These are phyloP conservation scores for Calameuta filiformis DNA, from an alignment of 2,888 invertebrate genomes.

Conservation along the genomic window DNA sequence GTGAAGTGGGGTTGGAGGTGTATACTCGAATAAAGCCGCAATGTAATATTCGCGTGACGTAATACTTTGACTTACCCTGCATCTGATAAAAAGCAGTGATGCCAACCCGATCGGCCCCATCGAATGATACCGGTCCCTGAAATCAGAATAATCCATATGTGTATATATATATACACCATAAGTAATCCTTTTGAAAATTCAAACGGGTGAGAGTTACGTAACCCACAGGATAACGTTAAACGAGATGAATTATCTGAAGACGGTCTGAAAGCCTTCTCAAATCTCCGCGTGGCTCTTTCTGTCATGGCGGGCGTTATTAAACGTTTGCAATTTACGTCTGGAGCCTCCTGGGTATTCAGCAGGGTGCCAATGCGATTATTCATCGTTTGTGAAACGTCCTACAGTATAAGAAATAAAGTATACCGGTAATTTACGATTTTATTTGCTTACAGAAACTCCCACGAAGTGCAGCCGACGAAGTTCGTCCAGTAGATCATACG, in stretches of 20 bases:
- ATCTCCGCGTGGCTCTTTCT: neutral
- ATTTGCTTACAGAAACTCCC: conserved; percentile 84
- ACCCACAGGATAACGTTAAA: conserved; percentile 3
- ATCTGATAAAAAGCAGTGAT: conserved; percentile 89
- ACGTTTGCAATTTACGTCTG: neutral
- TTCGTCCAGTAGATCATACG: conserved; percentile 76
- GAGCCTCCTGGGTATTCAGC: neutral
- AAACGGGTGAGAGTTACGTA: conserved; percentile 2
- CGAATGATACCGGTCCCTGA: conserved; percentile 91
- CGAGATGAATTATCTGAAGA: conserved; percentile 12
- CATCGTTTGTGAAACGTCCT: neutral
- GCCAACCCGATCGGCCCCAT: conserved; percentile 88
- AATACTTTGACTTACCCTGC: conserved; percentile 73
- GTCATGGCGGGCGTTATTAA: neutral
- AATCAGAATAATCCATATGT: conserved; percentile 36
- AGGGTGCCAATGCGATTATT: neutral
- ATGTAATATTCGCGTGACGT: conserved; percentile 1
- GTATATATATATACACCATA: no score
- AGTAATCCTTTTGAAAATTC: neutral
- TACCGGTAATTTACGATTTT: neutral
- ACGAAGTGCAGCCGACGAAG: conserved; percentile 81
- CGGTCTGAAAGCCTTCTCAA: conserved; percentile 5
- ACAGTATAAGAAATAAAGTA: neutral
- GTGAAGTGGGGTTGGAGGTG: neutral
- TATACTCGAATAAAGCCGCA: neutral